Conservation (phyloP, 2,113 vertebrate genomes). For the Chloropsis cyanopogon region DNA sequence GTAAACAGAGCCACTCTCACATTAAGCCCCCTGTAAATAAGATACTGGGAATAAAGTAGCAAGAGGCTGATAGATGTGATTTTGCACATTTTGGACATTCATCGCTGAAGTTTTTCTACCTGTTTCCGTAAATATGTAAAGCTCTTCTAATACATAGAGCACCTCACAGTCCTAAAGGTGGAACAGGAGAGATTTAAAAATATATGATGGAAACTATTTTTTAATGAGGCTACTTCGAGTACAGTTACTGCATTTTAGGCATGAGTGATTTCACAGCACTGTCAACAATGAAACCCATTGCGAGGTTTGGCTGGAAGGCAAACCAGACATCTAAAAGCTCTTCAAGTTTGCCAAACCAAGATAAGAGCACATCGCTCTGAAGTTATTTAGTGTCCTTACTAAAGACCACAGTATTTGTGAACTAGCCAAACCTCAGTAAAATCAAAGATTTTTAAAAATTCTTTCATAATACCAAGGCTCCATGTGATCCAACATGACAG, state of each 20-base stretch:
- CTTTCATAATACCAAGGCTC: slow-evolving; percentile 21
- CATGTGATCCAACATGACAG: slow-evolving; percentile 51
- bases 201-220: slow-evolving; percentile 17
- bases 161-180: not conserved
- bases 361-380: slow-evolving; percentile 60
- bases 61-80: not conserved
- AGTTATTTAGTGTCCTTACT: slow-evolving; percentile 58
- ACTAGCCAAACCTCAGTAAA: slow-evolving; percentile 62
- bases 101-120: not conserved
- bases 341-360: slow-evolving; percentile 63
- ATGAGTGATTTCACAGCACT: slow-evolving; percentile 44
- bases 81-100: not conserved
- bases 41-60: not conserved
- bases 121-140: not conserved
- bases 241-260: slow-evolving; percentile 43
- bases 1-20: not conserved
- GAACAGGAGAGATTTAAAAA: slow-evolving; percentile 32
- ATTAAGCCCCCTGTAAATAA: not conserved
- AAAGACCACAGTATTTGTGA: slow-evolving; percentile 53
- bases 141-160: not conserved
- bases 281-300: slow-evolving; percentile 39
- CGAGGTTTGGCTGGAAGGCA: slow-evolving; percentile 43
- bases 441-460: slow-evolving; percentile 6
- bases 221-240: slow-evolving; percentile 35
- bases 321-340: slow-evolving; percentile 52